Evolutionary conservation across 2,113 vertebrate species (phyloP), one percentile per base, ranked within the genome.

Genomic region (Odontophorus gujanensis): DNA sequence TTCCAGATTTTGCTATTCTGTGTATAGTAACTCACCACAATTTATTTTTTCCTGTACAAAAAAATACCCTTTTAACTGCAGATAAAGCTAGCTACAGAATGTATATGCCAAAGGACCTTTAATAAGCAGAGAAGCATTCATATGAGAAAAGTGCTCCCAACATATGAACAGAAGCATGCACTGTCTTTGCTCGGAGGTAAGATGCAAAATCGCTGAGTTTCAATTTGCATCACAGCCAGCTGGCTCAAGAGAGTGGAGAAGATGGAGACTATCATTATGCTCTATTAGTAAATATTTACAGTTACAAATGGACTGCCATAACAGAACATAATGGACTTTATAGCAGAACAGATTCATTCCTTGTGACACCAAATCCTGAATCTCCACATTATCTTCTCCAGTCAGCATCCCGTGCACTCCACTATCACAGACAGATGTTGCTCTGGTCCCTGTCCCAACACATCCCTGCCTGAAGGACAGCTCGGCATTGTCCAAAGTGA

Each of bases 251-350:
- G 24, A 50, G 10, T 38, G 63, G 40, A 85, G 71, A 87, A 89
- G 73, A 68, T 4, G 21, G n/a, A 18, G 83, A 86, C 66, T 30
- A 61, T 13, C 36, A 55, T 88, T 63, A 67, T 5, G 51, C 8
- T 69, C 42, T 91, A 18, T 82, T 72, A 69, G 50, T 71, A 91
- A 95, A 92, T 73, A 93, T 89, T 92, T 94, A 76, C 48, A 38
- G 26, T 77, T 79, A 53, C 8, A 73, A 89, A 87, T 45, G 58
- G 81, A 85, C 67, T 80, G 34, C 28, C 78, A 80, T 53, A 53
- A 53, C 51, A 30, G 51, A 53, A 53, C 51, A 53, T 53, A 53
- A 53, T 53, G 51, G 51, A 53, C 51, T 81, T 78, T 61, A 38
- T 34, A 75, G 42, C 25, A 67, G 30, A 92, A 72, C 2, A 79